Evolutionary conservation across 2,888 invertebrate species (phyloP), one percentile per base, ranked within the genome.

Genomic region (Meteorus colon): DNA sequence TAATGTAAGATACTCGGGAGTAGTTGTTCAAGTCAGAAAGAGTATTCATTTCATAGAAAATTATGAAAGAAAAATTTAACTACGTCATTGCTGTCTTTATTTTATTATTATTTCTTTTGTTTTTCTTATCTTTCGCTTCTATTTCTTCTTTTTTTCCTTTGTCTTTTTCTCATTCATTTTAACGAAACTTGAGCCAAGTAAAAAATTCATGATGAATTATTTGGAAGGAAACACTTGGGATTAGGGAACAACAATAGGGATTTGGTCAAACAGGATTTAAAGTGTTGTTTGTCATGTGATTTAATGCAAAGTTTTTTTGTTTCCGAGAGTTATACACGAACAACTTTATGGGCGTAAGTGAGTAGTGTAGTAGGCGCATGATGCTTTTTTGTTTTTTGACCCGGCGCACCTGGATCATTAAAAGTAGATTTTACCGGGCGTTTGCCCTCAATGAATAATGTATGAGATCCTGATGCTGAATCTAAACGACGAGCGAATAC

Each of bases 341-440:
- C 37, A n/a, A 70, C 14, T 60, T 37, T 66, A 73, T 59, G 51
- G 51, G 55, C 19, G 19, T 19, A 8, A 55, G 55, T 55, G 55
- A 55, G 55, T 19, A n/a, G 55, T n/a, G n/a, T 55, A 55, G 55
- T 55, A 8, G 55, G 55, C 55, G 55, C 55, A 19, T 55, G 55
- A 19, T 1, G 19, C n/a, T 48, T 41, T 41, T 41, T n/a, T 19
- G 5, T 55, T 55, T 55, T 55, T 55, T 55, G 55, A 55, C 55
- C 48, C 27, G 24, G 51, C 67, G 10, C 66, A 74, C 48, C 48
- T 34, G 74, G 71, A 74, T 77, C 70, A 77, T 77, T 74, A 77
- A 74, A 77, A 77, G 77, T 77, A 67, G 27, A 71, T 74, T 71
- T 62, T 71, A 51, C 62, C 31, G 55, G 27, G 60, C 69, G 66